Evolutionary conservation across 1,140 invertebrate genomes (phyloP).

Genomic region (Cephus cinctus): DNA sequence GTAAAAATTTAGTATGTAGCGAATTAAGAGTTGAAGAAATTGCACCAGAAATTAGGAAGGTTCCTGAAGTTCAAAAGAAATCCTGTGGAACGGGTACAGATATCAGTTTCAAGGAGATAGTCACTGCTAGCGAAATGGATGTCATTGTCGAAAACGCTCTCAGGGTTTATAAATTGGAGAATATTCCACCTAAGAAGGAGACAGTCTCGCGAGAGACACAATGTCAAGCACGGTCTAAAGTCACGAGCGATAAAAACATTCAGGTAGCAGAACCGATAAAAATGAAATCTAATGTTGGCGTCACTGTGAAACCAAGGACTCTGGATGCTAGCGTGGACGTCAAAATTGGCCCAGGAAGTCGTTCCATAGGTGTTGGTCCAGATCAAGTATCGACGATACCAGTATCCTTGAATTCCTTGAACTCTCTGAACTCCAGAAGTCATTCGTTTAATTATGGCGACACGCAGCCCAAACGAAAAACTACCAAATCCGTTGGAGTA

Average conservation of each 20-base stretch:
- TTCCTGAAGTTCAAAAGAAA: constrained; percentile 15
- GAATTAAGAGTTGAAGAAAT: constrained; percentile 13
- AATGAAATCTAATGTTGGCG: constrained; percentile 43
- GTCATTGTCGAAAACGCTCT: constrained; percentile 34
- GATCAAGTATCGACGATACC: constrained; percentile 25
- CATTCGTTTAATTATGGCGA: constrained; percentile 48
- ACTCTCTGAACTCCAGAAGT: constrained; percentile 43
- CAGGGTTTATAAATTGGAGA: constrained; percentile 26
- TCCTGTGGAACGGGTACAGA: constrained; percentile 29
- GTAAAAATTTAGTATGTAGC: constrained; percentile 4
- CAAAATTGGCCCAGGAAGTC: constrained; percentile 31
- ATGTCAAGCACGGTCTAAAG: constrained; percentile 16
- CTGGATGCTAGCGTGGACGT: constrained; percentile 41
- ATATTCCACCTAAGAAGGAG: constrained; percentile 15
- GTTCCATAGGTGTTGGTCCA: constrained; percentile 38
- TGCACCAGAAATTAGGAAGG: constrained; percentile 3
- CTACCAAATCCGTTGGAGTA: constrained; percentile 34
- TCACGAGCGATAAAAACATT: constrained; percentile 37
- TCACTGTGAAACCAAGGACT: constrained; percentile 46
- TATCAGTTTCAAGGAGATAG: constrained; percentile 33
- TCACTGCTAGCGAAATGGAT: constrained; percentile 30
- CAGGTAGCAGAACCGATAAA: constrained; percentile 45
- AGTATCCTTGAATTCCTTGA: constrained; percentile 32
- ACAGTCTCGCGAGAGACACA: constrained; percentile 25
- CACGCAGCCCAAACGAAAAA: constrained; percentile 29